A percentile compares a stretch with the other conserved stretches of the same genome.
These are phyloP conservation scores for Homarus americanus DNA, from an alignment of 1,140 invertebrate species.

Conservation along the genomic window DNA sequence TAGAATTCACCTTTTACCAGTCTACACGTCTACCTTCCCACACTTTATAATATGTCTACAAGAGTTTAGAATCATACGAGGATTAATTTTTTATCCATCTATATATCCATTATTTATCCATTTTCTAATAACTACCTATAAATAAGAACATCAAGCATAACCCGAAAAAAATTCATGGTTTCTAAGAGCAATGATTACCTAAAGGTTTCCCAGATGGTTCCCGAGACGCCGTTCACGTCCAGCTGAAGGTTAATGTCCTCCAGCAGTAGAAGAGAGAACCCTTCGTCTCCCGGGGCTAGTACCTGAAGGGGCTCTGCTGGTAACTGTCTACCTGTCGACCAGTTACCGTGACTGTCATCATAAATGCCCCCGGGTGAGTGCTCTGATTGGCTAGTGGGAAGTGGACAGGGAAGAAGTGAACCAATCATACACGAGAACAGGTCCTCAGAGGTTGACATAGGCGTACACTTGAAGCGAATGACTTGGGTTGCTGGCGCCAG, in stretches of 20 bases:
- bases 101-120: neutral
- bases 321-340: neutral
- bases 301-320: neutral
- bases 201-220: conserved; percentile 65
- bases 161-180: neutral
- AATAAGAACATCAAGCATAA: too few relatives aligned
- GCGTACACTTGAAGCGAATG: conserved; percentile 65
- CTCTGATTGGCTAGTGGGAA: neutral
- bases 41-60: too few relatives aligned
- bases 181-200: conserved; percentile 29
- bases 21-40: too few relatives aligned
- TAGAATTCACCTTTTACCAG: too few relatives aligned
- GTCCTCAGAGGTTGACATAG: conserved; percentile 58
- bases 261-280: conserved; percentile 55
- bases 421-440: conserved; percentile 50
- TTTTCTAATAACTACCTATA: too few relatives aligned
- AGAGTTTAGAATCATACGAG: too few relatives aligned
- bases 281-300: conserved; percentile 56
- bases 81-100: too few relatives aligned
- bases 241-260: conserved; percentile 66
- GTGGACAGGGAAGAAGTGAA: conserved; percentile 26
- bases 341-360: neutral
- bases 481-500: conserved; percentile 47
- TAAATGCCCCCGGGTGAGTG: neutral
- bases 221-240: neutral